Evolutionary conservation across 2,888 invertebrate species (phyloP), one percentile per base, ranked within the genome.

Genomic region (Eristalinus sepulchralis): DNA sequence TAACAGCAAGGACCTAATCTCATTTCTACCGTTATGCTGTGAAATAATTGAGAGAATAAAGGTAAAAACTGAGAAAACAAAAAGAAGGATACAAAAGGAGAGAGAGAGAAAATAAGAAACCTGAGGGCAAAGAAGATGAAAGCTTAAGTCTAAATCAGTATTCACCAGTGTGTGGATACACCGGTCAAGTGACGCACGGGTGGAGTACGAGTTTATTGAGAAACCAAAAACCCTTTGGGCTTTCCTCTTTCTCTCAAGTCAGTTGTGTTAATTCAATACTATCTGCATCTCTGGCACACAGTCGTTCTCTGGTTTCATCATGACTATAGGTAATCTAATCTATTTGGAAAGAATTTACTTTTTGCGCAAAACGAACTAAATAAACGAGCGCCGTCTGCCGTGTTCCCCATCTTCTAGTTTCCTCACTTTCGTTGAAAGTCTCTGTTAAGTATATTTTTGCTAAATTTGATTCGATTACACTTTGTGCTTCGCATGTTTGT

Each of bases 1-100:
- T 66, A 60, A 71, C 76, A 60, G 67, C 66, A 76, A 76, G 76
- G 75, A 84, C 76, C 84, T 84, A 81, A 84, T 84, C 75, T 84
- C 76, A 71, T 84, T 84, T 80, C 71, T 81, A 81, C 80, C 84
- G 64, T 84, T 71, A 76, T 76, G 80, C 76, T 67, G 71, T 76
- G 81, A 84, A 75, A 81, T 84, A 80, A 84, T 84, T 84, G 75
- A 62, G 84, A 80, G 62, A 76, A 66, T 81, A 71, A 71, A 81
- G 81, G 84, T 84, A 64, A 80, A 80, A 84, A 84, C 75, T 75
- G 75, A 80, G 59, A 75, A 80, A 84, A 34, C 22, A 60, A 36
- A 57, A 77, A 36, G 2, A 64, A 36, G 2, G 34, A 57, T n/a
- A 33, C 57, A 27, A 53, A 39, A 75, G 6, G 4, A 27, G 27